Conservation (phyloP, 2,888 invertebrate genomes). For the Papilio protenor region DNA sequence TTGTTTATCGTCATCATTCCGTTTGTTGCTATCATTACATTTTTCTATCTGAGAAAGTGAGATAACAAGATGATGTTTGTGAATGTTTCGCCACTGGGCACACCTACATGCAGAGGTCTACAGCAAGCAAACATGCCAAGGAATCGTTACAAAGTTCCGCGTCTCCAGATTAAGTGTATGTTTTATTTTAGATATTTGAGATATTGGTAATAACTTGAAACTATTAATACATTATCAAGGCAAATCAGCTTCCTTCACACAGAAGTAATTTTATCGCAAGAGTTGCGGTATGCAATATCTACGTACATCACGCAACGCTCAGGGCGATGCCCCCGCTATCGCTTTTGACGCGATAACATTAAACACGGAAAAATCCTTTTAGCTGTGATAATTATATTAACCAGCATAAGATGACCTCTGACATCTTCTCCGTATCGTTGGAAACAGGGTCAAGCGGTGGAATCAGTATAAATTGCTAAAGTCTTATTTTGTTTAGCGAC, state of each 20-base stretch:
- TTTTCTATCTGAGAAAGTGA: neutral
- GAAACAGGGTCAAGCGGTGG: slow-evolving; percentile 45
- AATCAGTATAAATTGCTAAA: slow-evolving; percentile 46
- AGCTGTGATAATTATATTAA: slow-evolving; percentile 62
- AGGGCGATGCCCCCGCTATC: slow-evolving; percentile 77
- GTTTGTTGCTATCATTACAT: neutral
- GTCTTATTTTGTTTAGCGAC: slow-evolving; percentile 56
- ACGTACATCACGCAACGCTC: slow-evolving; percentile 68
- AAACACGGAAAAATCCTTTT: slow-evolving; percentile 77
- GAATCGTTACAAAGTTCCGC: neutral
- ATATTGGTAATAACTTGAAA: slow-evolving; percentile 7
- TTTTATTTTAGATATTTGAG: neutral
- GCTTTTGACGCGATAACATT: slow-evolving; percentile 72
- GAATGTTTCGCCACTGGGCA: neutral
- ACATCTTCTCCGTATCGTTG: slow-evolving; percentile 49
- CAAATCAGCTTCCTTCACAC: slow-evolving; percentile 22
- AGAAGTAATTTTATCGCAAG: slow-evolving; percentile 31
- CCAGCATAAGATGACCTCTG: slow-evolving; percentile 60
- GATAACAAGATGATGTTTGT: neutral
- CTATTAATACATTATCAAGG: slow-evolving; percentile 46
- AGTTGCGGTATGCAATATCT: slow-evolving; percentile 55
- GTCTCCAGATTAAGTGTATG: neutral
- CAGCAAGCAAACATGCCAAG: neutral
- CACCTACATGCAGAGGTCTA: neutral
- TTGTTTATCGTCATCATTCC: neutral